Conservation (phyloP, 1,140 invertebrate genomes). For the Mercenaria mercenaria region DNA sequence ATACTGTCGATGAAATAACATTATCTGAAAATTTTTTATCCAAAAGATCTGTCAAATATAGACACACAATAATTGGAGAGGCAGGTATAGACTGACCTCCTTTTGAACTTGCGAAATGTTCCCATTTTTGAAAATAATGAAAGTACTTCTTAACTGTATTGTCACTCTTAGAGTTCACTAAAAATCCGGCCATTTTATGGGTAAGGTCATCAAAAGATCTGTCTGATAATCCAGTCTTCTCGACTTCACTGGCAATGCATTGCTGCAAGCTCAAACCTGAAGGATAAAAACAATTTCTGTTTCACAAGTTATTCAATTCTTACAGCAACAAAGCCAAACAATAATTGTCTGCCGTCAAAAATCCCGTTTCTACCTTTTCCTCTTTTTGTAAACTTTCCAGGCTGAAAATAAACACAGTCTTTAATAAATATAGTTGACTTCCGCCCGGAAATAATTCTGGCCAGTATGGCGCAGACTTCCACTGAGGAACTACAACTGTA, state of each 20-base stretch:
- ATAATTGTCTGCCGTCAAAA: conserved; percentile 7
- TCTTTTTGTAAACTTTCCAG: neutral
- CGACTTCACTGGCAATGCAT: neutral
- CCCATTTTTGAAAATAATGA: conserved; percentile 47
- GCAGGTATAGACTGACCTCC: conserved; percentile 4
- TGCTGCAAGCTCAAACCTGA: neutral
- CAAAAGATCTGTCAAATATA: conserved; percentile 40
- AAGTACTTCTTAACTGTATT: conserved; percentile 38
- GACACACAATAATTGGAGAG: conserved; percentile 22
- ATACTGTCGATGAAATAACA: conserved; percentile 13
- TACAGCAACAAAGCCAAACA: conserved; percentile 4
- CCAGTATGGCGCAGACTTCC: conserved; percentile 40
- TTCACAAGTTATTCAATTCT: neutral
- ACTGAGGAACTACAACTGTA: conserved; percentile 1
- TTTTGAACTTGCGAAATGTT: neutral
- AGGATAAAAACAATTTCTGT: neutral
- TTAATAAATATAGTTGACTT: neutral
- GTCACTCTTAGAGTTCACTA: conserved; percentile 34
- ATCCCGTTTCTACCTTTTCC: conserved; percentile 20
- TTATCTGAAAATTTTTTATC: neutral
- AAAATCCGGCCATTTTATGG: conserved; percentile 8
- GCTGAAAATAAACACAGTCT: neutral
- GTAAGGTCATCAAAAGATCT: neutral
- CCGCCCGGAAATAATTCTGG: neutral
- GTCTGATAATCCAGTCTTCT: neutral